Evolutionary conservation across 2,113 vertebrate species (phyloP), one percentile per base, ranked within the genome.

Genomic region (Saguinus midas): DNA sequence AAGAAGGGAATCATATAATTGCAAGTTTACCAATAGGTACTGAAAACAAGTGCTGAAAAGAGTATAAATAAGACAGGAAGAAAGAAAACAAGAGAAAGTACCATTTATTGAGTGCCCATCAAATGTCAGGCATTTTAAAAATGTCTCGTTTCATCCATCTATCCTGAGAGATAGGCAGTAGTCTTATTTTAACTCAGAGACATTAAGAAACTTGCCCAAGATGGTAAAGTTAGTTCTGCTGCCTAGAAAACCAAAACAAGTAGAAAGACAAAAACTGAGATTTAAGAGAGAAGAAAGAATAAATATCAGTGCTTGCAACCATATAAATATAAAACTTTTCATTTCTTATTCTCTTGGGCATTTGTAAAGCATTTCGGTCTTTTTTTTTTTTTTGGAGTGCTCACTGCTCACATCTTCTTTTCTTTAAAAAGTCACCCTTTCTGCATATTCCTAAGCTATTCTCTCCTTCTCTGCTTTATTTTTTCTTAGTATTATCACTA

Each of bases 251-350:
- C 37, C 4, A 40, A 93, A 96, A 83, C 52, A 25, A 40, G 7
- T 21, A 61, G 78, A 75, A 50, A 76, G 2, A 84, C 37, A 83
- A 96, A 96, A 75, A 43, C 16, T 52, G 35, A 86, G 57, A 32
- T 94, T 81, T 81, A 91, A 92, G 45, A 95, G 45, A 18, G 61
- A 21, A 76, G 43, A 94, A 57, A 81, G 35, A 76, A 84, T 78
- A 90, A 84, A 61, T 2, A 75, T n/a, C 58, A 87, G 52, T 83
- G n/a, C 27, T 55, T 84, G 17, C 75, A 4, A 61, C 4, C 16
- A 9, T 81, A 75, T 73, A 84, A n/a, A 94, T 70, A 92, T 7
- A 70, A 79, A 95, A 81, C 37, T 75, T 70, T 84, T 70, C 32
- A 84, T 48, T 92, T 32, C 1, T 35, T 72, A n/a, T 87, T 92